A percentile compares a stretch with the other conserved stretches of the same genome.
Conservation (phyloP, 1,140 invertebrate genomes). For the Musca domestica region DNA sequence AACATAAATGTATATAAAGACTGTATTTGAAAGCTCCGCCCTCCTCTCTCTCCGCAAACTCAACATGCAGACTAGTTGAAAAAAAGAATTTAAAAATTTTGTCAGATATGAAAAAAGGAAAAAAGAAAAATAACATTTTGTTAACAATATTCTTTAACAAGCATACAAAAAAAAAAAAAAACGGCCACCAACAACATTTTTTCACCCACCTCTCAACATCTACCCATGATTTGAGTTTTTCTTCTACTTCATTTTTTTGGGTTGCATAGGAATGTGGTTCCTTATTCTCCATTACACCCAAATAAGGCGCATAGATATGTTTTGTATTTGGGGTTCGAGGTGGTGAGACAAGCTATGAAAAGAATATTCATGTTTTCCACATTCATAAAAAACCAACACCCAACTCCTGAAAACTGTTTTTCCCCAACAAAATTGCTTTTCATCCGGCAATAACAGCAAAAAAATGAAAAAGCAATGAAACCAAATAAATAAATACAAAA, state of each 20-base stretch:
- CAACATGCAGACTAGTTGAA: background rate
- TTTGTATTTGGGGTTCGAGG: background rate
- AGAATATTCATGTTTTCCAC: background rate
- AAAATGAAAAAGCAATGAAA: conserved; percentile 2
- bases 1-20: conserved; percentile 24
- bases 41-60: background rate
- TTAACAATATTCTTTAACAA: conserved; percentile 16
- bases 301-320: conserved; percentile 8
- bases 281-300: background rate
- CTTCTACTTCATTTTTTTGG: too few species aligned
- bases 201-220: too few species aligned
- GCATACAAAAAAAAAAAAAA: background rate
- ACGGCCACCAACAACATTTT: too few species aligned
- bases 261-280: too few species aligned
- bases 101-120: conserved; percentile 8
- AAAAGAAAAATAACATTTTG: conserved; percentile 13
- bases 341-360: background rate
- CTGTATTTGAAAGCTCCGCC: background rate
- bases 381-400: conserved; percentile 3
- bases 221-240: too few species aligned
- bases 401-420: background rate
- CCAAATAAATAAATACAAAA: conserved; percentile 4
- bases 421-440: conserved; percentile 5
- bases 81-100: background rate
- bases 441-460: background rate